Conservation (phyloP, 2,113 vertebrate genomes). For the Lathamus discolor region DNA sequence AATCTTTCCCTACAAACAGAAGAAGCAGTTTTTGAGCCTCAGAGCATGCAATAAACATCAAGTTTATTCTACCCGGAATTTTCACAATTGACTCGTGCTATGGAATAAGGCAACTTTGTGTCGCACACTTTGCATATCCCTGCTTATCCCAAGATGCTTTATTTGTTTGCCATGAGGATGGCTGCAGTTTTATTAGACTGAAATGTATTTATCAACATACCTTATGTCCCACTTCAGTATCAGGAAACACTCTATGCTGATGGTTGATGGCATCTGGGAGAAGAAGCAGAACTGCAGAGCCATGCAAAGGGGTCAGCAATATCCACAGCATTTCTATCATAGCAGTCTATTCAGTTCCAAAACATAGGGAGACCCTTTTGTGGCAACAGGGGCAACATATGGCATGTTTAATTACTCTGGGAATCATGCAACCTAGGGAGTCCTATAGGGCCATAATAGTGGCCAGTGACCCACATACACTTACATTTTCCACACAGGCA, state of each 20-base stretch:
- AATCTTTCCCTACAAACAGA: slow-evolving; percentile 9
- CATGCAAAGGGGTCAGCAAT: background rate
- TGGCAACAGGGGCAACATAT: background rate
- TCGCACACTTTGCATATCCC: background rate
- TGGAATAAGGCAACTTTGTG: background rate
- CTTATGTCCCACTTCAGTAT: background rate
- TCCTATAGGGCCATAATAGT: background rate
- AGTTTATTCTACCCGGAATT: background rate
- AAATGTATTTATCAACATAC: background rate
- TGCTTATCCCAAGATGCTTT: background rate
- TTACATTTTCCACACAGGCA: background rate
- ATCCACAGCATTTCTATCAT: background rate
- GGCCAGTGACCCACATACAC: fast-evolving
- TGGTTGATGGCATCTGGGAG: background rate
- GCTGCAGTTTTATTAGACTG: background rate
- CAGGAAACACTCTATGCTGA: background rate
- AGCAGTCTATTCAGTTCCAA: background rate
- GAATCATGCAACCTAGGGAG: background rate
- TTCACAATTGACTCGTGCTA: background rate
- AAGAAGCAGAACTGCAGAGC: background rate
- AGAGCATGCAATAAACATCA: background rate
- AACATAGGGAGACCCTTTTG: background rate
- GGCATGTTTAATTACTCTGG: background rate
- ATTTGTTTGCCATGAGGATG: background rate
- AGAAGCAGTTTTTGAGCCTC: background rate